These are phyloP conservation scores for Hanleya hanleyi DNA, from an alignment of 2,888 invertebrate genomes.

Conservation along the genomic window DNA sequence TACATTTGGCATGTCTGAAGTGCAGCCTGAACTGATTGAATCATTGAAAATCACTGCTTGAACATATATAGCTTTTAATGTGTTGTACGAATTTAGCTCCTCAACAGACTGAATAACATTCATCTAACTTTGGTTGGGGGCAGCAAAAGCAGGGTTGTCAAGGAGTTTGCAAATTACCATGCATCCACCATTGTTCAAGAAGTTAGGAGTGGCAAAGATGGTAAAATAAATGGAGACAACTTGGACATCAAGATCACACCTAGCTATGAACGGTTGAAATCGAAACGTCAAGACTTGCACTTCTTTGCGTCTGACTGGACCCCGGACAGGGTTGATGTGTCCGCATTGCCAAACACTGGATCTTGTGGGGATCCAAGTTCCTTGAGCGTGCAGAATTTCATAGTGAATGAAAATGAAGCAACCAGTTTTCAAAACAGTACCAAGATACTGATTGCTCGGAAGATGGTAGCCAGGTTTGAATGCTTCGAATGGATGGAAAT, in stretches of 20 bases:
- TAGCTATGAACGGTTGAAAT: slow-evolving; percentile 27
- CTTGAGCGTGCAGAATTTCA: slow-evolving; percentile 3
- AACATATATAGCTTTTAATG: no score
- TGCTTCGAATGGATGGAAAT: slow-evolving; percentile 17
- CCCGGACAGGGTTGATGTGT: neutral
- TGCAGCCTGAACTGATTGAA: no score
- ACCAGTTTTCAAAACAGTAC: neutral
- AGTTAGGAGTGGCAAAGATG: slow-evolving; percentile 18
- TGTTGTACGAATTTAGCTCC: slow-evolving; percentile 20
- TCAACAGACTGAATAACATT: slow-evolving; percentile 13
- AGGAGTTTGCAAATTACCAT: neutral
- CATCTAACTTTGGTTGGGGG: slow-evolving; percentile 19
- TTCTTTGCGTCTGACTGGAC: slow-evolving; percentile 30
- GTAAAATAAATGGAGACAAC: slow-evolving; percentile 34
- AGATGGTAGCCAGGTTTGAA: neutral
- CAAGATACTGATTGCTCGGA: slow-evolving; percentile 6
- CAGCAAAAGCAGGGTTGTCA: neutral
- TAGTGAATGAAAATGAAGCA: slow-evolving; percentile 3
- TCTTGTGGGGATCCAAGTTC: neutral
- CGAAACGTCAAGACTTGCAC: slow-evolving; percentile 25
- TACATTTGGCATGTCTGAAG: no score
- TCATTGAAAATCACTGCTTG: no score
- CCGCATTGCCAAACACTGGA: neutral
- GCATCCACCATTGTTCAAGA: neutral
- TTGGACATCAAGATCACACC: slow-evolving; percentile 30